Conservation (phyloP, 2,888 invertebrate species). For the Mesopsocus fuscifrons region DNA sequence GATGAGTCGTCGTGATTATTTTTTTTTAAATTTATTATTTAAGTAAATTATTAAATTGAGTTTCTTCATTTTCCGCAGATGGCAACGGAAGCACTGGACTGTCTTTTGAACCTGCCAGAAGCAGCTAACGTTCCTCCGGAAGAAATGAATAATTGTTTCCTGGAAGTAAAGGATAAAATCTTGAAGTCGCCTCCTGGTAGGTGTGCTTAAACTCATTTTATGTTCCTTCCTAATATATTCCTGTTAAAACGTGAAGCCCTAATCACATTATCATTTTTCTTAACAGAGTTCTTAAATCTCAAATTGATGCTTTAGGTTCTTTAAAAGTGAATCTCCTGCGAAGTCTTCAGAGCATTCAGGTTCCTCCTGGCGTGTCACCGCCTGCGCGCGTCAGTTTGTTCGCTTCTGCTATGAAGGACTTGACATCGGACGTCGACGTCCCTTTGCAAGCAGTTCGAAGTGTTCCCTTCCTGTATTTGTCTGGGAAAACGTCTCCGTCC, state of each 20-base stretch:
- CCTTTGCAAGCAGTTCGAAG: not conserved
- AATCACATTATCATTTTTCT: not conserved
- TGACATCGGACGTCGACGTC: not conserved
- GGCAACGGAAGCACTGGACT: not conserved
- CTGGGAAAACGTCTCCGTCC: constrained; percentile 1
- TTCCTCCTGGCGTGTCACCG: not conserved
- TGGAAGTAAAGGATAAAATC: not conserved
- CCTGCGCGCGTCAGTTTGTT: not conserved
- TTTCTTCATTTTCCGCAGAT: not conserved
- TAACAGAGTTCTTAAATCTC: no score
- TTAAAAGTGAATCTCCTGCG: not conserved
- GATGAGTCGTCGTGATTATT: no score
- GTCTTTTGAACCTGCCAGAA: not conserved
- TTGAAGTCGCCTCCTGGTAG: not conserved
- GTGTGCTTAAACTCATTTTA: no score
- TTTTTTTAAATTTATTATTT: not conserved
- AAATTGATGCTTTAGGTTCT: no score
- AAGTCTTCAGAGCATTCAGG: not conserved
- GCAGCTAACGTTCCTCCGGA: not conserved
- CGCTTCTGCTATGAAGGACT: not conserved
- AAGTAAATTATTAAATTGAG: not conserved
- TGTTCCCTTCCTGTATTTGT: constrained; percentile 2
- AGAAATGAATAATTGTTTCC: not conserved
- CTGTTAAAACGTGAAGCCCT: no score
- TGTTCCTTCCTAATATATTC: no score